These are phyloP conservation scores for Caenorhabditis zanzibari DNA, from an alignment of 2,888 invertebrate species.

Conservation along the genomic window DNA sequence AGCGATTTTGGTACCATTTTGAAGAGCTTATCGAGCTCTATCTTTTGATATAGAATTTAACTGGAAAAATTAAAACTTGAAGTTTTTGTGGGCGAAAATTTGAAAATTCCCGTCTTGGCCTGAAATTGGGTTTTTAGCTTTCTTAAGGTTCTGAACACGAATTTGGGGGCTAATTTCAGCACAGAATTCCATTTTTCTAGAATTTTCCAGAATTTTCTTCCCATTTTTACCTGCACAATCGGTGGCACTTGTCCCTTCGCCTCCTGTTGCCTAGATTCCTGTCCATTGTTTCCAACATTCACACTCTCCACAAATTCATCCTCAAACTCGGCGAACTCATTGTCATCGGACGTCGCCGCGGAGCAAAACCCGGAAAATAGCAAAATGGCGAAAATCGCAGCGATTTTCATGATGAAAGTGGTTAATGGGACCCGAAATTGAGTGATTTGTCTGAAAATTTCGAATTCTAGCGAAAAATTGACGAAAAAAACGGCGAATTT, in stretches of 20 bases:
- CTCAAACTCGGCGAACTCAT: conserved; percentile 81
- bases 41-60: too few relatives aligned
- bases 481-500: neutral
- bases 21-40: too few relatives aligned
- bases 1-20: too few relatives aligned
- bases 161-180: too few relatives aligned
- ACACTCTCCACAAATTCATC: conserved; percentile 55
- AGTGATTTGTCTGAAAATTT: conserved; percentile 37
- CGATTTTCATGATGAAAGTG: conserved; percentile 34
- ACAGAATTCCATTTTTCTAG: too few relatives aligned
- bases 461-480: neutral
- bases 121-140: too few relatives aligned
- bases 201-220: neutral
- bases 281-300: conserved; percentile 28
- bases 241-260: conserved; percentile 16
- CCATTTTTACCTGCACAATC: conserved; percentile 9
- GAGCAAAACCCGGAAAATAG: conserved; percentile 34
- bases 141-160: too few relatives aligned
- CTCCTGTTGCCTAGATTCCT: neutral
- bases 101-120: too few relatives aligned
- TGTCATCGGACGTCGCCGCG: conserved; percentile 64
- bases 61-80: too few relatives aligned
- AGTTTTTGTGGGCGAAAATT: too few relatives aligned
- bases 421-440: conserved; percentile 46
- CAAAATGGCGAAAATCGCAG: conserved; percentile 12